Evolutionary conservation across 2,113 vertebrate species (phyloP), one percentile per base, ranked within the genome.

Genomic region (Antennarius striatus): DNA sequence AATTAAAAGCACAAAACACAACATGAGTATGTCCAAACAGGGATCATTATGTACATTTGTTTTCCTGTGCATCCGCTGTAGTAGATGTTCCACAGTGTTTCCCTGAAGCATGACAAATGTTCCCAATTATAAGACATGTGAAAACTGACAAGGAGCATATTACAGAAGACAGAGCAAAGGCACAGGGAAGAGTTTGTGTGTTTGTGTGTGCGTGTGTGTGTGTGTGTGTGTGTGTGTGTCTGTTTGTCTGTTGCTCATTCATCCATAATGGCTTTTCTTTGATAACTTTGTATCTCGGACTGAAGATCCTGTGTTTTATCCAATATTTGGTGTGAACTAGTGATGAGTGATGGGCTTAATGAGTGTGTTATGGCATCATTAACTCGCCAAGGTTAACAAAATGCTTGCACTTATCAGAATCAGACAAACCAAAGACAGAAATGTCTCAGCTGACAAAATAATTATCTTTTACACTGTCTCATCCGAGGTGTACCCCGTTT

Each of bases 111-210:
- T 36, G 40, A 72, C 22, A 73, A 79, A 85, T 75, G 50, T 69
- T 77, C 17, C 52, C 65, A 81, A 68, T 75, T 79, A 74, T 51
- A 70, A 61, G 5, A 79, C 0, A 1, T 80, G 71, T 28, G 32
- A 73, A 80, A 80, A 59, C 28, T 49, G 60, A 64, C 17, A 52
- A 43, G 46, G 28, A 59, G 60, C 0, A 11, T 55, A 77, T 55
- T 29, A 49, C 16, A 48, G 13, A 3, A 22, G 29, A 52, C 0
- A 52, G 36, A 47, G 50, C 12, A 57, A 50, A 57, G 43, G 6
- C 6, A 5, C 29, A n/a, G 14, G 48, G 10, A 54, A 45, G 8
- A 7, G 39, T 51, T 12, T 16, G 3, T 14, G 6, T 4, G 22
- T 1, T 22, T 22, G 22, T 1, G 3, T 63, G 28, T 36, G 36